Base-by-base conservation (phyloP, 1,140 invertebrate species). In the Venustaconcha ellipsiformis region DNA sequence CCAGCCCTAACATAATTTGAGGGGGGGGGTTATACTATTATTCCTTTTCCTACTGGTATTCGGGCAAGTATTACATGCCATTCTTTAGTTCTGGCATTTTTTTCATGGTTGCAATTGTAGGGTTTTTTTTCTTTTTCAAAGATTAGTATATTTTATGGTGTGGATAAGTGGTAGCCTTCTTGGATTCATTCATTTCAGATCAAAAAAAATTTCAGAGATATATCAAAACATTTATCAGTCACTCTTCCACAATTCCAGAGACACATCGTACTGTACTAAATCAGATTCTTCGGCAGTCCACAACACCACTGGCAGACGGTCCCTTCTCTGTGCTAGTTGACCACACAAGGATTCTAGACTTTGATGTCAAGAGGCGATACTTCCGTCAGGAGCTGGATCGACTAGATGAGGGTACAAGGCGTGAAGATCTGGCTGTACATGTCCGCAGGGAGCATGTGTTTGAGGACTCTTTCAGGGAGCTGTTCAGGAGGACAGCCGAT, bases 341-440 rank as follows among this genome's bases (percentile, higher is more conserved):
- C 76, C 96, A 97, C 84, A 97, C 96, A 0, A 91, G 95, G 82
- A 94, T 98, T 69, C 89, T 95, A 55, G 96, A 98, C 89, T 98
- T 98, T 90, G 96, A 98, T 89, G 96, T 98, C 0, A 98, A 98
- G 85, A 91, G 96, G 60, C 92, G 95, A 60, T 97, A 97, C 87
- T 98, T 98, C 91, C 92, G 96, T 75, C 95, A 95, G 48, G 95
- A 96, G 87, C 88, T 97, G 20, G 95, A 97, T 86, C 91, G 94
- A 67, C 91, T 95, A 84, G 88, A 90, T 75, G 88, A 89, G 69
- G 88, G 88, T 18, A 78, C 88, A 79, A 90, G 96, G 57, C 91
- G 96, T n/a, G 96, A 97, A 86, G 96, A 98, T 90, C 91, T 97
- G 15, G 95, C 96, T 59, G 95, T 98, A 1, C 96, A 96, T 87